Conservation (phyloP, 2,113 vertebrate species). For the Chlamydotis undulata region DNA sequence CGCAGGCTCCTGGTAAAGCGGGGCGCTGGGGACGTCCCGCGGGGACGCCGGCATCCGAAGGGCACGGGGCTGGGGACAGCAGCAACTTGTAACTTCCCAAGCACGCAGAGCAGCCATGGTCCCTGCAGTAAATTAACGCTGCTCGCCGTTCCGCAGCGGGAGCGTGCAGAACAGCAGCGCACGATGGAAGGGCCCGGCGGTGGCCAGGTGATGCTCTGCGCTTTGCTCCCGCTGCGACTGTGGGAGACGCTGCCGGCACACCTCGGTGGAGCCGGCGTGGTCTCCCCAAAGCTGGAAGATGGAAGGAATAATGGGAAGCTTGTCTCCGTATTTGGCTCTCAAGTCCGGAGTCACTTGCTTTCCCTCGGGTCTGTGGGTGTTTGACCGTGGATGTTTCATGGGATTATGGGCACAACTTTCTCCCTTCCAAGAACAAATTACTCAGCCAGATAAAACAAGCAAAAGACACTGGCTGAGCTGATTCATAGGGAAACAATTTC, state of each 20-base stretch:
- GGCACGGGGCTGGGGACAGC: not conserved
- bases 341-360: not conserved
- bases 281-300: not conserved
- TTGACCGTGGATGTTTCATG: not conserved
- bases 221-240: not conserved
- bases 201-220: accelerated
- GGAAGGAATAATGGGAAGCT: not conserved
- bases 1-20: not conserved
- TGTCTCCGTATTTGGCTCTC: not conserved
- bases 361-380: not conserved
- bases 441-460: constrained; percentile 32
- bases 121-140: not conserved
- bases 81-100: not conserved
- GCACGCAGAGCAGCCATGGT: accelerated
- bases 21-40: not conserved
- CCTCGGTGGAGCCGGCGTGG: not conserved
- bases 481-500: constrained; percentile 52
- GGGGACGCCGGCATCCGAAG: accelerated
- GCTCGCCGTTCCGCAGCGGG: accelerated
- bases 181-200: accelerated
- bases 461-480: constrained; percentile 12
- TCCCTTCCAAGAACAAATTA: not conserved
- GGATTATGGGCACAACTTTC: not conserved
- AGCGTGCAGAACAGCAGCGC: accelerated
- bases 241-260: not conserved